Base-by-base conservation (phyloP, 2,797 vertebrate genomes). In the Anguilla marmorata region DNA sequence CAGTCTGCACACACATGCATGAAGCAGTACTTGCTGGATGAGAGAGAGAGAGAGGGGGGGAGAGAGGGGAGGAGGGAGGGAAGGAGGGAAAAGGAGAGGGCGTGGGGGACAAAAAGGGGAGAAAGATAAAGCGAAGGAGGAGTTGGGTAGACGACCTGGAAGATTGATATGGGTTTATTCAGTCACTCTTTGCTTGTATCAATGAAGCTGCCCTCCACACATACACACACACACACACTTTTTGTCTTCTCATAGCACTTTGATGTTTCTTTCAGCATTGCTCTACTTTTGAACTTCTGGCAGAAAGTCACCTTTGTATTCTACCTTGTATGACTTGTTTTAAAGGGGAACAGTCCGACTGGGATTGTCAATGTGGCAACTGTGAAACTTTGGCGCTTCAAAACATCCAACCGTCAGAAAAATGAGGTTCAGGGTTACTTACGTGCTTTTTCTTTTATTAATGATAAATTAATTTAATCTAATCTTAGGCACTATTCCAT, bases 91-190 rank as follows among this genome's bases (percentile, higher is more conserved):
- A 79, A 79, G 74, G 74, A 41, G 37, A 79, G 74, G 74, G 37
- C 8, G 16, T 41, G 74, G 74, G 74, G 74, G 74, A 79, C 74
- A 16, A 79, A 79, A 79, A 79, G 74, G 74, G 74, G 76, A n/a
- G 45, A 48, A 80, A 24, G 76, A 80, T 80, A 80, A 80, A 48
- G 76, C 45, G 48, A 21, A 48, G 8, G 41, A n/a, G 21, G 41
- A 50, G 76, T 21, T 12, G 41, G 76, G 72, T 30, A 76, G 33
- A n/a, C 1, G 76, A 48, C 41, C 41, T 48, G 21, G 41, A 48
- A 80, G 76, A 80, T 50, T 80, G 76, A 80, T 80, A 8, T 80
- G 76, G 9, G 76, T 80, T 48, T 8, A 80, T 80, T 80, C 45
- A 7, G 21, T 80, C 19, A 79, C 37, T 79, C 74, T 1, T 79